These are phyloP conservation scores for Lacerta agilis DNA, from an alignment of 2,797 vertebrate species.

Conservation along the genomic window DNA sequence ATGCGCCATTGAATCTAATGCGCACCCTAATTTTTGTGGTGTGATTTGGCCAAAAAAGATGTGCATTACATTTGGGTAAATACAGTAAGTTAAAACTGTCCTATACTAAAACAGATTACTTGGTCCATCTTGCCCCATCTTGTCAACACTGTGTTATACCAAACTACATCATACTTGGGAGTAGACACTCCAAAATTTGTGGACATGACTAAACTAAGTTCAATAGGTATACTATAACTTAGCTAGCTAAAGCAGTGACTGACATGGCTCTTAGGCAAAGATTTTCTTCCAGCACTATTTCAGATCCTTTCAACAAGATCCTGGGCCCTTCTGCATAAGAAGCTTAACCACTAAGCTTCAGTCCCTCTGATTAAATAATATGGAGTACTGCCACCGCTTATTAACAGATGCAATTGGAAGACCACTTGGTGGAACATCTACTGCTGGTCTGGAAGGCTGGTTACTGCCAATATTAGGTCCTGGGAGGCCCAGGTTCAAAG, in stretches of 20 bases:
- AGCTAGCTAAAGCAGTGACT: neutral
- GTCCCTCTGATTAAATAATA: neutral
- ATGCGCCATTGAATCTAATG: neutral
- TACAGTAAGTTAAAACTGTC: neutral
- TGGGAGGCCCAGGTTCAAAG: too few species aligned
- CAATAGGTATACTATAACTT: too few species aligned
- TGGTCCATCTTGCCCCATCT: neutral
- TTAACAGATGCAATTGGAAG: neutral
- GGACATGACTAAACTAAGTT: too few species aligned
- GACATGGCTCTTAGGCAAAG: neutral
- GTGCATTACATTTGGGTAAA: neutral
- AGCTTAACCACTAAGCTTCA: neutral
- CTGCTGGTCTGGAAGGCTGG: neutral
- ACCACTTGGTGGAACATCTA: neutral
- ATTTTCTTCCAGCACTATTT: neutral
- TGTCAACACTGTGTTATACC: neutral
- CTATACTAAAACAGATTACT: neutral
- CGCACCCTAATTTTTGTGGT: too few species aligned
- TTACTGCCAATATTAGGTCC: too few species aligned
- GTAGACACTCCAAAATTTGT: neutral
- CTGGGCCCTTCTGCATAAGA: neutral
- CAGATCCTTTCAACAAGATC: neutral
- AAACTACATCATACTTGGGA: too few species aligned
- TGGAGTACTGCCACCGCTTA: neutral
- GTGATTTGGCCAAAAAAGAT: too few species aligned